Evolutionary conservation across 2,888 invertebrate genomes (phyloP), one percentile per base, ranked within the genome.

Genomic region (Cremastobaeus sp.): DNA sequence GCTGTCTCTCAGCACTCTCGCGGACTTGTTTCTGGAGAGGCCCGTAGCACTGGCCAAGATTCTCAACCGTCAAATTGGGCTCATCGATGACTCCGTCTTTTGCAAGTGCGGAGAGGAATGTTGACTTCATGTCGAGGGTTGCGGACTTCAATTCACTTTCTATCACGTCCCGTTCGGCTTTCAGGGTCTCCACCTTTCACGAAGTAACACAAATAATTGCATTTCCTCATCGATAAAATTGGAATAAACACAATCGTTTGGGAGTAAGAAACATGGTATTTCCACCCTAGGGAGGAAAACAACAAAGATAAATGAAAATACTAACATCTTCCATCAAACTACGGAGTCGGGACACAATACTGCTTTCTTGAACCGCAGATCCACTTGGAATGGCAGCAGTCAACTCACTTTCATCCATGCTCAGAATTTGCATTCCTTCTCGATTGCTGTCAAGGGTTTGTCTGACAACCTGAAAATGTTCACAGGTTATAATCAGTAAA

Each of bases 101-200:
- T 3, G 92, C 91, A 68, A 96, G 87, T 0, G 96, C 94, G 15
- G 89, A 88, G 79, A 96, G 88, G 87, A 97, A 96, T 81, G 91
- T 91, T 17, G 91, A 90, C 84, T 95, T 94, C 92, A 98, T 95
- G 84, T 95, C 95, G 50, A 92, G 91, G 6, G 93, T 92, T 2
- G 93, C 90, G 37, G 92, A 92, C 83, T 95, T 95, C 30, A 98
- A 89, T 88, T 96, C 95, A 1, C 92, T 92, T 89, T 98, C 98
- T 77, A 97, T 92, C 3, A 92, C 92, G 88, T 97, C 97, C 41
- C 98, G 92, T 89, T 97, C 96, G 2, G 93, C 93, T 89, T 96
- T 96, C 43, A 97, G 90, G 30, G 92, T 91, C 83, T 96, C 96
- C 59, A 97, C 95, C 90, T 92, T 59, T 78, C 75, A 87, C 8